Conservation (phyloP, 2,888 invertebrate genomes). For the Anoplius nigerrimus region DNA sequence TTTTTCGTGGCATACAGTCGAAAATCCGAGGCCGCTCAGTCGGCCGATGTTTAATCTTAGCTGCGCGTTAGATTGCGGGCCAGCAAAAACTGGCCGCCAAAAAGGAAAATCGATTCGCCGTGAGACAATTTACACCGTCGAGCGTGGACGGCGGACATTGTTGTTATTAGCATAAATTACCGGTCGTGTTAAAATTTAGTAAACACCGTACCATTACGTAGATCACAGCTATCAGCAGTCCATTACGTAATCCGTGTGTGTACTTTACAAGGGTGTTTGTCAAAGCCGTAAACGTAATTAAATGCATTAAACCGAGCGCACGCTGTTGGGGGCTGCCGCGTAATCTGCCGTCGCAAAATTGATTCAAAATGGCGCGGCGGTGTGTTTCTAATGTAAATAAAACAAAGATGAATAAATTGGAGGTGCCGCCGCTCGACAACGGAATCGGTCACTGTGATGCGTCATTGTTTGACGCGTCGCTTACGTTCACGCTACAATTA, state of each 20-base stretch:
- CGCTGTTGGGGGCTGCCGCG: slow-evolving; percentile 29
- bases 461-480: too few relatives aligned
- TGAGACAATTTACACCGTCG: too few relatives aligned
- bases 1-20: too few relatives aligned
- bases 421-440: not conserved
- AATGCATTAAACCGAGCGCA: slow-evolving; percentile 46
- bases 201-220: slow-evolving; percentile 2
- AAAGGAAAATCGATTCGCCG: too few relatives aligned
- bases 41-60: too few relatives aligned
- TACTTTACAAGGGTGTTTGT: slow-evolving; percentile 43
- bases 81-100: too few relatives aligned
- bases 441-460: too few relatives aligned
- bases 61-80: too few relatives aligned
- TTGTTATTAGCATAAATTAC: slow-evolving; percentile 39
- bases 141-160: not conserved
- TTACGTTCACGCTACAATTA: too few relatives aligned
- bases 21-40: too few relatives aligned
- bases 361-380: slow-evolving; percentile 31
- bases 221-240: slow-evolving; percentile 42
- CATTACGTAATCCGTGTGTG: slow-evolving; percentile 49
- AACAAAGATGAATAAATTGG: slow-evolving; percentile 1
- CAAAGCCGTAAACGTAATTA: slow-evolving; percentile 45
- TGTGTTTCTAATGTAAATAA: slow-evolving; percentile 9
- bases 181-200: slow-evolving; percentile 34
- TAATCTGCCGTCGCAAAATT: slow-evolving; percentile 41